These are phyloP conservation scores for Gymnarchus niloticus DNA, from an alignment of 2,113 vertebrate species.

Conservation along the genomic window DNA sequence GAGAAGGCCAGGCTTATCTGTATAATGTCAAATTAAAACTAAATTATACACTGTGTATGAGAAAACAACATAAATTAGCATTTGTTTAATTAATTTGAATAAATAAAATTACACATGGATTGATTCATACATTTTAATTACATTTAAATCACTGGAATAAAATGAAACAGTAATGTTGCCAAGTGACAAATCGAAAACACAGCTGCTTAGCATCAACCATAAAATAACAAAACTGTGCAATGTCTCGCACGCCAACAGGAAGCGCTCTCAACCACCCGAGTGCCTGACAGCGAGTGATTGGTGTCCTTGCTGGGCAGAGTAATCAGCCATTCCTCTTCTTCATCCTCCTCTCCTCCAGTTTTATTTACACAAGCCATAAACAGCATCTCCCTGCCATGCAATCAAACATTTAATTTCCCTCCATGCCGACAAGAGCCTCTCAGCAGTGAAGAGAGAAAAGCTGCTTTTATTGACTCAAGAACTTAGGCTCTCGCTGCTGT, in stretches of 20 bases:
- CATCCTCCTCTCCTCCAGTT: neutral
- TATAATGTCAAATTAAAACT: neutral
- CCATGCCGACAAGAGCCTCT: slow-evolving; percentile 54
- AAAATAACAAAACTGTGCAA: neutral
- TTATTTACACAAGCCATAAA: slow-evolving; percentile 28
- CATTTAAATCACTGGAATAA: neutral
- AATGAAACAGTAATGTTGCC: neutral
- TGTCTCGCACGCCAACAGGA: neutral
- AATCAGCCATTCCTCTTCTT: neutral
- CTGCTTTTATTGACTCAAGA: slow-evolving; percentile 53
- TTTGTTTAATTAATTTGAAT: slow-evolving; percentile 8
- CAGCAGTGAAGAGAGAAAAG: slow-evolving; percentile 46
- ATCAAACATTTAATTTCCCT: slow-evolving; percentile 61
- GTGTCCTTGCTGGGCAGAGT: neutral
- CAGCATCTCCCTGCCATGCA: slow-evolving; percentile 47
- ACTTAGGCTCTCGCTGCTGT: slow-evolving; percentile 50
- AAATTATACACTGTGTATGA: neutral
- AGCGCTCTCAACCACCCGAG: neutral
- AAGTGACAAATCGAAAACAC: neutral
- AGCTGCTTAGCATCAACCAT: neutral
- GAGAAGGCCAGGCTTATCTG: neutral
- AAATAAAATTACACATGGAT: slow-evolving; percentile 3
- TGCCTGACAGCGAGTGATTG: neutral
- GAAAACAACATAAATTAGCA: slow-evolving; percentile 9
- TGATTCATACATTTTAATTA: neutral